Evolutionary conservation across 2,888 invertebrate species (phyloP), one percentile per base, ranked within the genome.

Genomic region (Meghimatium bilineatum): DNA sequence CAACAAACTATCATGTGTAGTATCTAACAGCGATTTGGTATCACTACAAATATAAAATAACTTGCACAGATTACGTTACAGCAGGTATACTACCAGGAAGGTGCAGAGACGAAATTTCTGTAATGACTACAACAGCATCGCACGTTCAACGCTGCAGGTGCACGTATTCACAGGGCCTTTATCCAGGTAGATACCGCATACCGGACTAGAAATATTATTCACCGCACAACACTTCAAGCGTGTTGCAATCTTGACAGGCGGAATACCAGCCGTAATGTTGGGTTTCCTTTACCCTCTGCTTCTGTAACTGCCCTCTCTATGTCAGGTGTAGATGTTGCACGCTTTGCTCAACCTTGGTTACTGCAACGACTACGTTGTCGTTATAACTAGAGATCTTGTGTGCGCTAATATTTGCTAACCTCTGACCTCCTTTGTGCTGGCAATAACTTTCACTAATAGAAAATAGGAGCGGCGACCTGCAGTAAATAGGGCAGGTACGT

Each of bases 141-240:
- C 60, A 63, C 60, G 60, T n/a, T 63, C 3, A 63, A 63, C 60
- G n/a, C 60, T 56, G n/a, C 60, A 63, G 60, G 60, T 63, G 60
- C 60, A n/a, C 6, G 8, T 63, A 63, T 63, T 63, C 60, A 63
- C 60, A 10, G 14, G 5, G n/a, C 60, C n/a, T n/a, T n/a, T 23
- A 63, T 63, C 60, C 60, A 63, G 60, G 60, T 63, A 63, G 60
- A 63, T n/a, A 3, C 56, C 56, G n/a, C n/a, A 44, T 44, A 12
- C 5, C 12, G 26, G n/a, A 5, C 60, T 63, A 5, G n/a, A 63
- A n/a, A n/a, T 63, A 63, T n/a, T 12, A 63, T 3, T n/a, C n/a
- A 63, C 60, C n/a, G n/a, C 60, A 63, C 56, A 56, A 20, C 56
- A 56, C 10, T 23, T 56, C 23, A 63, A n/a, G n/a, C n/a, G 60